Evolutionary conservation across 37 sponge, comb jelly and placozoan genomes (phyloP).

Genomic region (Diacarnus erythraeanus): DNA sequence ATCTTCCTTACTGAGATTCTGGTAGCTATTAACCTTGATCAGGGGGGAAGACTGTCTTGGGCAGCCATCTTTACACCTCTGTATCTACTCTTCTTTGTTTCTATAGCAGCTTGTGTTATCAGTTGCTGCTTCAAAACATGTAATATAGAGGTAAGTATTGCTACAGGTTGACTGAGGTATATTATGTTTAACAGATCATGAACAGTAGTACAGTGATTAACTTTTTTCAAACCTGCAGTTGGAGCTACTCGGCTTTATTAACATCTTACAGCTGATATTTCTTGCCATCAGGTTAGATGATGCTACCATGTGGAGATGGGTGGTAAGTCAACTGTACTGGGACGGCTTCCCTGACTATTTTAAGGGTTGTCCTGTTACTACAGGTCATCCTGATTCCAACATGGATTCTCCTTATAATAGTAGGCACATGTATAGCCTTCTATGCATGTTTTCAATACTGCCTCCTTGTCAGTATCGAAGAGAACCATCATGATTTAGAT

Average conservation of each 20-base stretch:
- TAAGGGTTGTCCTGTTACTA: not conserved
- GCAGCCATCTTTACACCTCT: constrained; percentile 63
- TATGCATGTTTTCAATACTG: constrained; percentile 12
- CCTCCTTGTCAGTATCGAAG: not conserved
- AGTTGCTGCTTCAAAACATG: constrained; percentile 43
- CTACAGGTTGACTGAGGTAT: not conserved
- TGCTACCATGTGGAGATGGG: constrained; percentile 57
- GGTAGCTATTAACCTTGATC: constrained; percentile 55
- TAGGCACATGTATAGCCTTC: constrained; percentile 7
- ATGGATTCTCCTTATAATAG: constrained; percentile 40
- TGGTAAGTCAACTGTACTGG: constrained; percentile 35
- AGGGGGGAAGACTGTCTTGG: constrained; percentile 41
- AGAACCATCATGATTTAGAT: constrained; percentile 24
- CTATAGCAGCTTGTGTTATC: constrained; percentile 35
- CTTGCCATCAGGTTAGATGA: constrained; percentile 58
- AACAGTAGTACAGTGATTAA: not conserved
- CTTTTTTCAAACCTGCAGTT: constrained; percentile 25
- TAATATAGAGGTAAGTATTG: constrained; percentile 49
- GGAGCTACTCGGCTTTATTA: constrained; percentile 42
- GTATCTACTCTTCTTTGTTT: constrained; percentile 42
- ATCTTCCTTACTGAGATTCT: constrained; percentile 61
- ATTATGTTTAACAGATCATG: not conserved
- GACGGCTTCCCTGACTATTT: not conserved
- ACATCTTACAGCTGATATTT: constrained; percentile 64
- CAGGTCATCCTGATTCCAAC: constrained; percentile 62